Conservation (phyloP, 2,888 invertebrate genomes). For the Harpagoxenus sublaevis region DNA sequence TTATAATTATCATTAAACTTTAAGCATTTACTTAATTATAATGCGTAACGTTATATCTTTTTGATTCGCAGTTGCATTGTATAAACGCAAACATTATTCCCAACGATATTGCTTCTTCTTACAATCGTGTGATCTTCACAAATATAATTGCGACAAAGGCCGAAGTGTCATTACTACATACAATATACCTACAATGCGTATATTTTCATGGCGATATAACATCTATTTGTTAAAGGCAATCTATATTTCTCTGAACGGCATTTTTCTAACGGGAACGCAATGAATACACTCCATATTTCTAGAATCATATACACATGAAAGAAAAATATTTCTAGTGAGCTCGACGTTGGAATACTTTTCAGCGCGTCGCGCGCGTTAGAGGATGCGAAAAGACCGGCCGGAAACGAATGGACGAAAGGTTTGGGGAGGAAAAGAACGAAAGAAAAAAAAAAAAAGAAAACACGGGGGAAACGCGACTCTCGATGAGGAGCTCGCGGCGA, state of each 20-base stretch:
- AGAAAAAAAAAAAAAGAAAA: background rate
- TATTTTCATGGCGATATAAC: background rate
- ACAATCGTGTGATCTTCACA: background rate
- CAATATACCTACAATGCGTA: background rate
- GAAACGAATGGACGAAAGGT: slow-evolving; percentile 25
- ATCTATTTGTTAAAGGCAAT: slow-evolving; percentile 8
- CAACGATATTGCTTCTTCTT: slow-evolving; percentile 18
- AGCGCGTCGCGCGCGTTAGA: background rate
- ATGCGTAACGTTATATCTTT: background rate
- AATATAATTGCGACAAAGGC: slow-evolving; percentile 4
- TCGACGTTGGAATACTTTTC: slow-evolving; percentile 42
- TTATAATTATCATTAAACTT: slow-evolving; percentile 1
- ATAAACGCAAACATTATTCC: background rate
- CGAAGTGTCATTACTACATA: background rate
- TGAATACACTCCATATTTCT: slow-evolving; percentile 33
- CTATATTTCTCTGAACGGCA: slow-evolving; percentile 24
- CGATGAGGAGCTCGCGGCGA: slow-evolving; percentile 48
- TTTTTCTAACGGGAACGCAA: slow-evolving; percentile 33
- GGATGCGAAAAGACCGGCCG: background rate
- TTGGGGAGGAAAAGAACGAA: background rate
- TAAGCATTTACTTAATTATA: background rate
- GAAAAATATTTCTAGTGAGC: slow-evolving; percentile 46
- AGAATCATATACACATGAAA: slow-evolving; percentile 43
- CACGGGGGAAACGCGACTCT: background rate
- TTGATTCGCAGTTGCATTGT: background rate